These are phyloP conservation scores for Dromius quadrimaculatus DNA, from an alignment of 2,888 invertebrate species.

Conservation along the genomic window DNA sequence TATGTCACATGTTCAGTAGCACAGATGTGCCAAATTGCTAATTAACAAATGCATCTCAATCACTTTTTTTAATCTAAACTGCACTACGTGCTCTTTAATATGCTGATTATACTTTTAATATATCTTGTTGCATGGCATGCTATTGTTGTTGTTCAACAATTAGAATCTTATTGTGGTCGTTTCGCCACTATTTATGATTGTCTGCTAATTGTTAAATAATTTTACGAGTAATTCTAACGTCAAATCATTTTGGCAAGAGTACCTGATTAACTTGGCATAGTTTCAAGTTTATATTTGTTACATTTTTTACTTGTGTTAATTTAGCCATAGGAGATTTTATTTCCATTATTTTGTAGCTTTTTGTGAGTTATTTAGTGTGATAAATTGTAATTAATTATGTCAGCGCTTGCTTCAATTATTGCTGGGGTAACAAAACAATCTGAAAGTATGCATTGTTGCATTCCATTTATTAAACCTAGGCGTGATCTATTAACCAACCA, in stretches of 20 bases:
- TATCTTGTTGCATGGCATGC: constrained; percentile 29
- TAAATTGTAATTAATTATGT: constrained; percentile 32
- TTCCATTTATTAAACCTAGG: background rate
- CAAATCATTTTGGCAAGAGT: constrained; percentile 34
- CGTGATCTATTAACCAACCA: background rate
- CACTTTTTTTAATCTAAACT: constrained; percentile 42
- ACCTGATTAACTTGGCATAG: constrained; percentile 19
- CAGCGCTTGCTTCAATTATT: constrained; percentile 31
- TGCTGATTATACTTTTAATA: constrained; percentile 46
- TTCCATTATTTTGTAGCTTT: constrained; percentile 20
- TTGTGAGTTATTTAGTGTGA: constrained; percentile 36
- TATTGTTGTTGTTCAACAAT: background rate
- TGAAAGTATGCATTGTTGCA: constrained; percentile 38
- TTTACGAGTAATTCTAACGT: constrained; percentile 5
- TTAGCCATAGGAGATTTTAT: constrained; percentile 19
- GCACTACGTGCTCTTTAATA: constrained; percentile 36
- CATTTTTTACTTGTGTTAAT: constrained; percentile 29
- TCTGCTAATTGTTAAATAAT: constrained; percentile 25
- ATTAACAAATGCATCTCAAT: constrained; percentile 28
- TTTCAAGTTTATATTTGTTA: constrained; percentile 47
- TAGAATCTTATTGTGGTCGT: background rate
- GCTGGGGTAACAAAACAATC: constrained; percentile 37
- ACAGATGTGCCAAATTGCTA: constrained; percentile 33
- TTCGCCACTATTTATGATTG: constrained; percentile 15
- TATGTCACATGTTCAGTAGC: constrained; percentile 18